A percentile compares a stretch with the other conserved stretches of the same genome.
These are phyloP conservation scores for Pasiphila rectangulata DNA, from an alignment of 2,888 invertebrate species.

Conservation along the genomic window DNA sequence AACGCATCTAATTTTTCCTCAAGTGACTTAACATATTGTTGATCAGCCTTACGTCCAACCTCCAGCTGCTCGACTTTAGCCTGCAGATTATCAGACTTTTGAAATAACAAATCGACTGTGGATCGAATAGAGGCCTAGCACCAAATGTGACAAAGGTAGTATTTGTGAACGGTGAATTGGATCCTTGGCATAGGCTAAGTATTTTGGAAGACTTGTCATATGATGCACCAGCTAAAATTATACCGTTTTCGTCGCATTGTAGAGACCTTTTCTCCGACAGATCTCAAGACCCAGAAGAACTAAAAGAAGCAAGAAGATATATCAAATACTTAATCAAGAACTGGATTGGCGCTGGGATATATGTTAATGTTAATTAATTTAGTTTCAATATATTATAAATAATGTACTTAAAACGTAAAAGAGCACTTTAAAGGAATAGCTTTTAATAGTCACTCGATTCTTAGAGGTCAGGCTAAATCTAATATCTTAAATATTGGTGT, in stretches of 20 bases:
- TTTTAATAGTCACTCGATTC: too few relatives aligned
- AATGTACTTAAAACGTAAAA: too few relatives aligned
- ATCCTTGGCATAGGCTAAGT: conserved; percentile 81
- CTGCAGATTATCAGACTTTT: too few relatives aligned
- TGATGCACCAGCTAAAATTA: conserved; percentile 59
- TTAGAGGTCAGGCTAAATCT: too few relatives aligned
- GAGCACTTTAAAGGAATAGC: too few relatives aligned
- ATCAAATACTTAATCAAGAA: conserved; percentile 60
- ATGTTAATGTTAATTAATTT: too few relatives aligned
- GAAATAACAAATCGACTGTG: conserved; percentile 62
- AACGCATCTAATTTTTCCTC: too few relatives aligned
- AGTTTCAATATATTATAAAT: too few relatives aligned
- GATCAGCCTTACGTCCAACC: too few relatives aligned
- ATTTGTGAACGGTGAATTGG: conserved; percentile 81
- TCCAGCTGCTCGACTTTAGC: too few relatives aligned
- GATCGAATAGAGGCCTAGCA: conserved; percentile 67
- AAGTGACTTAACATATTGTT: too few relatives aligned
- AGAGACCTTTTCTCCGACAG: conserved; percentile 55
- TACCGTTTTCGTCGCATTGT: conserved; percentile 59
- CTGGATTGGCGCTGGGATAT: conserved; percentile 54
- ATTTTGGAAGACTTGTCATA: conserved; percentile 67
- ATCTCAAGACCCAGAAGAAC: conserved; percentile 51
- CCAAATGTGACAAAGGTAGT: conserved; percentile 79
- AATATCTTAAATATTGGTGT: too few relatives aligned
- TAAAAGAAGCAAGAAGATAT: conserved; percentile 56